Conservation (phyloP, 64 coral and sea anemone genomes). For the Orbicella faveolata region DNA sequence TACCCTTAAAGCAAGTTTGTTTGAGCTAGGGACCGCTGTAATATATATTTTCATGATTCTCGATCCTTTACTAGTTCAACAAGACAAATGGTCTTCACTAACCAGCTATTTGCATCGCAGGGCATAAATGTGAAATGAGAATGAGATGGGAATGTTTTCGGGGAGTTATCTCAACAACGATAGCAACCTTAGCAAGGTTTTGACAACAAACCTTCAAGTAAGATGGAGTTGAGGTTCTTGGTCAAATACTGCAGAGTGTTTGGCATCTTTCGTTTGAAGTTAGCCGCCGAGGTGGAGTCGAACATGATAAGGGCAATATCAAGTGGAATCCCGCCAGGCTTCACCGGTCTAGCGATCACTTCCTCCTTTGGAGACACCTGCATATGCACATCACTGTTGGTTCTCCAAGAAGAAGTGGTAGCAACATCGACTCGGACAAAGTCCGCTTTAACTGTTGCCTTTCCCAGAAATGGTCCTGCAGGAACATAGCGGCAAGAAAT, state of each 20-base stretch:
- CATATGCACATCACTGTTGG: slow-evolving; percentile 23
- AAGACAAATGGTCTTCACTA: too few species aligned
- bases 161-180: too few species aligned
- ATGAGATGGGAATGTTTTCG: too few species aligned
- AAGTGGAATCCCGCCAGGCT: slow-evolving; percentile 15
- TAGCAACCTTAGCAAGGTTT: background rate
- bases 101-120: too few species aligned
- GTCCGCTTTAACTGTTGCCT: background rate
- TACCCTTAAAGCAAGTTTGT: too few species aligned
- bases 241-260: slow-evolving; percentile 25
- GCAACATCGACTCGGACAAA: slow-evolving; percentile 15
- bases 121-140: too few species aligned
- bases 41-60: too few species aligned
- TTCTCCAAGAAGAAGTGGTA: background rate
- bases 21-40: too few species aligned
- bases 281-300: slow-evolving; percentile 40
- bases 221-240: background rate
- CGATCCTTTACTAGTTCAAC: too few species aligned
- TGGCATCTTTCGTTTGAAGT: slow-evolving; percentile 37
- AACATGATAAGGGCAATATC: slow-evolving; percentile 45
- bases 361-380: slow-evolving; percentile 21
- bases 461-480: background rate
- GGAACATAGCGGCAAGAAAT: too few species aligned
- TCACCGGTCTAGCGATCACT: slow-evolving; percentile 4
- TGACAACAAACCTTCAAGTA: background rate